Conservation (phyloP, 2,888 invertebrate genomes). For the Pardosa pseudoannulata region DNA sequence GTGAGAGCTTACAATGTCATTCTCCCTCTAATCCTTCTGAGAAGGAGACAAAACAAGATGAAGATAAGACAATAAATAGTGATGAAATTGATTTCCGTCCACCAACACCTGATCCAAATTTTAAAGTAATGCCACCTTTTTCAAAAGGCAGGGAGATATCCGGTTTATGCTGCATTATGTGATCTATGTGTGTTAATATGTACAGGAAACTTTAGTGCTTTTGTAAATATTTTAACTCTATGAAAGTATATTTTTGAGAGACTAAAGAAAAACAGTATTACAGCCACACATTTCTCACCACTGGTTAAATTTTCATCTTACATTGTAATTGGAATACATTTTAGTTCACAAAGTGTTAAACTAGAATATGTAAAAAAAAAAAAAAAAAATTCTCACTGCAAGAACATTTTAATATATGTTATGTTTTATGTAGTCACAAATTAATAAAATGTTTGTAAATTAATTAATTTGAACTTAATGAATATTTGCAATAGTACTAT, state of each 20-base stretch:
- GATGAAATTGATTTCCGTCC: constrained; percentile 80
- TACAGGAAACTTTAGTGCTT: not conserved
- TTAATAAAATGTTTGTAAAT: too few relatives aligned
- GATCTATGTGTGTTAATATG: not conserved
- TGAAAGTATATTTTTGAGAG: not conserved
- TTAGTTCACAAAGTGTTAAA: not conserved
- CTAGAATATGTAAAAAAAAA: too few relatives aligned
- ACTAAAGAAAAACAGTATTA: not conserved
- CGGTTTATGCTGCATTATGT: constrained; percentile 86
- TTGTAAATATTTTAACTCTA: not conserved
- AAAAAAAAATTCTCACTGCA: too few relatives aligned
- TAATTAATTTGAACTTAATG: too few relatives aligned
- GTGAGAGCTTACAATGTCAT: constrained; percentile 44
- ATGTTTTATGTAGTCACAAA: too few relatives aligned
- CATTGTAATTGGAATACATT: not conserved
- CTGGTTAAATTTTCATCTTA: not conserved
- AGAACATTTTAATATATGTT: too few relatives aligned
- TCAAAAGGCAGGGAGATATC: constrained; percentile 87
- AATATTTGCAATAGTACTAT: too few relatives aligned
- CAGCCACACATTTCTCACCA: not conserved
- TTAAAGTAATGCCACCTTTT: constrained; percentile 85
- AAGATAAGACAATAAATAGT: constrained; percentile 82
- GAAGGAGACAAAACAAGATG: not conserved
- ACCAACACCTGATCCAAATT: constrained; percentile 74
- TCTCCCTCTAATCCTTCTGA: not conserved